Evolutionary conservation across 2,888 invertebrate genomes (phyloP).

Genomic region (Dasysyrphus albostriatus): DNA sequence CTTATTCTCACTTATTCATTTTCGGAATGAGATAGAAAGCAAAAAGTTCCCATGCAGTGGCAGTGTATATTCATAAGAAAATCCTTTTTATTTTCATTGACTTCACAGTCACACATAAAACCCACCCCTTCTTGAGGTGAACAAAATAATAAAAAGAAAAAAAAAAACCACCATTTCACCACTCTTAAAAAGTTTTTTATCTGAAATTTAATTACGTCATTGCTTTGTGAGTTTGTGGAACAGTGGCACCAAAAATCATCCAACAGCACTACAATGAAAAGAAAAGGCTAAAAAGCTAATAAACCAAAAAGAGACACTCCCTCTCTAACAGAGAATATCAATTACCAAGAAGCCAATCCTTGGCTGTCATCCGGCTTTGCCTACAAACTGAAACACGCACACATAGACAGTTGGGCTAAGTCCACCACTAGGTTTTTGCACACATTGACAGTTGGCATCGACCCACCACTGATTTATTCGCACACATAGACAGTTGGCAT

Average conservation of each 20-base stretch:
- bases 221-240: conserved; percentile 12
- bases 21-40: conserved; percentile 3
- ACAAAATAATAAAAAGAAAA: neutral
- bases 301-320: conserved; percentile 67
- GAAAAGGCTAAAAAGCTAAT: conserved; percentile 28
- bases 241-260: conserved; percentile 26
- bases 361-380: too few species aligned
- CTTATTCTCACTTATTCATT: neutral
- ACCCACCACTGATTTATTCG: too few species aligned
- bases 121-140: neutral
- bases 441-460: too few species aligned
- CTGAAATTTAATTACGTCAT: conserved; percentile 69
- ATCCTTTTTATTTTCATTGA: conserved; percentile 32
- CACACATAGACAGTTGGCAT: too few species aligned
- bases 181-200: neutral
- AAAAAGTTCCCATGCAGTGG: conserved; percentile 1
- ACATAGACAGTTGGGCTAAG: too few species aligned
- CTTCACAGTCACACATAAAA: conserved; percentile 29
- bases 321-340: too few species aligned
- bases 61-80: neutral
- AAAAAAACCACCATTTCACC: conserved; percentile 19
- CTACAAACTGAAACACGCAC: too few species aligned
- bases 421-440: too few species aligned
- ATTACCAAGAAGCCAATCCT: too few species aligned
- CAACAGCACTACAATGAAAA: conserved; percentile 31